Evolutionary conservation across 2,113 vertebrate genomes (phyloP), one percentile per base, ranked within the genome.

Genomic region (Tamias sibiricus): DNA sequence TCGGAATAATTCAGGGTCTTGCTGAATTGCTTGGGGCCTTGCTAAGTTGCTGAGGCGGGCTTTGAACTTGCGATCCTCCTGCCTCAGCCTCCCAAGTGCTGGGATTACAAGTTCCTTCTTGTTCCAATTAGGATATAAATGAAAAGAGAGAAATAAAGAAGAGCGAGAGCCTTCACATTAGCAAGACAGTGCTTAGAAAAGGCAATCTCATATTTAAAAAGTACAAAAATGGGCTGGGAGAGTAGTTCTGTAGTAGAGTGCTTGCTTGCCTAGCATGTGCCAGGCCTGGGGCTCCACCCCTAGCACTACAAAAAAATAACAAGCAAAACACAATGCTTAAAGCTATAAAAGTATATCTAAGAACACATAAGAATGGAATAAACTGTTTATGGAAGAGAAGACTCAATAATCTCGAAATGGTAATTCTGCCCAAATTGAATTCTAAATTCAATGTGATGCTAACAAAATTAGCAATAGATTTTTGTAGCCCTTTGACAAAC

Each of bases 391-490:
- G 42, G n/a, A 52, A 90, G 32, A 9, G 24, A 77, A 91, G 49
- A 54, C 24, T 69, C 81, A 28, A 30, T 57, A 77, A 80, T 91
- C 54, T 85, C 72, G 37, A 88, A 94, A 28, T n/a, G 62, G 32
- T 17, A 47, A 14, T 54, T 94, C 74, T 90, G n/a, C 20, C n/a
- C 74, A 94, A 82, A 81, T 72, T 49, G 75, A 54, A 44, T 11
- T 72, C 72, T 83, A 72, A n/a, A 83, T 87, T 96, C 85, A 90
- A 42, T 42, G n/a, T 59, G 66, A 81, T 49, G 24, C 69, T 90
- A 52, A 86, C 49, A 71, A 80, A 68, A 62, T 49, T 91, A 42
- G 37, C 52, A 79, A 6, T 47, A 82, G 64, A 74, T 77, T 82
- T 57, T 91, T 57, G n/a, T 82, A 57, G 71, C 8, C 44, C 35